A percentile compares a stretch with the other conserved stretches of the same genome.
Conservation (phyloP, 2,888 invertebrate genomes). For the Heliconius ethilla region DNA sequence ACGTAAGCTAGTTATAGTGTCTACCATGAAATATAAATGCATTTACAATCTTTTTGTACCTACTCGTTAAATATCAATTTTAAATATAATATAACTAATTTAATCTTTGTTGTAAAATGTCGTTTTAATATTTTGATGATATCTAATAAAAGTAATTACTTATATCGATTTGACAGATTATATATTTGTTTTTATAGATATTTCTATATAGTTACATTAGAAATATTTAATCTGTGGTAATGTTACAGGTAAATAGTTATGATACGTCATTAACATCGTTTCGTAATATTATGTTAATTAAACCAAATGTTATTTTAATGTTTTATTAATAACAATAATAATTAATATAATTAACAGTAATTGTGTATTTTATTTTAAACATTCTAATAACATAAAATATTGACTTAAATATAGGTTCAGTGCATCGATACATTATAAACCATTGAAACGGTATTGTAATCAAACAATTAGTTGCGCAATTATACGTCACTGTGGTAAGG, state of each 20-base stretch:
- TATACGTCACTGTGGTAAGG: constrained; percentile 62
- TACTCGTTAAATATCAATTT: constrained; percentile 6
- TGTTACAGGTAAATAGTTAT: not conserved
- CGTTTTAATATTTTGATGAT: not conserved
- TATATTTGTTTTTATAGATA: not conserved
- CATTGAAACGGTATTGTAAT: constrained; percentile 34
- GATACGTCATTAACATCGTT: not conserved
- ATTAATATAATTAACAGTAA: constrained; percentile 4
- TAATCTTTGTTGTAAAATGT: not conserved
- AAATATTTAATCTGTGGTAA: constrained; percentile 13
- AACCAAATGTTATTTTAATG: constrained; percentile 14
- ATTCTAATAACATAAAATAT: not conserved
- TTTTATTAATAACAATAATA: constrained; percentile 23
- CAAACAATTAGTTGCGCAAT: constrained; percentile 39
- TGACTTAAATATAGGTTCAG: constrained; percentile 22
- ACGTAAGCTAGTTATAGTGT: constrained; percentile 13
- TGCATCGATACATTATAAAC: constrained; percentile 29
- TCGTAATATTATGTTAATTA: constrained; percentile 1
- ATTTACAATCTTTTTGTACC: not conserved
- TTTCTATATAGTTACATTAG: not conserved
- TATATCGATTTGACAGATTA: not conserved
- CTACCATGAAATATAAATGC: not conserved
- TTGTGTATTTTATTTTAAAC: constrained; percentile 16
- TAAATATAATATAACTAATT: constrained; percentile 13
- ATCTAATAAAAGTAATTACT: not conserved